Evolutionary conservation across 2,113 vertebrate species (phyloP).

Genomic region (Chiloscyllium plagiosum): DNA sequence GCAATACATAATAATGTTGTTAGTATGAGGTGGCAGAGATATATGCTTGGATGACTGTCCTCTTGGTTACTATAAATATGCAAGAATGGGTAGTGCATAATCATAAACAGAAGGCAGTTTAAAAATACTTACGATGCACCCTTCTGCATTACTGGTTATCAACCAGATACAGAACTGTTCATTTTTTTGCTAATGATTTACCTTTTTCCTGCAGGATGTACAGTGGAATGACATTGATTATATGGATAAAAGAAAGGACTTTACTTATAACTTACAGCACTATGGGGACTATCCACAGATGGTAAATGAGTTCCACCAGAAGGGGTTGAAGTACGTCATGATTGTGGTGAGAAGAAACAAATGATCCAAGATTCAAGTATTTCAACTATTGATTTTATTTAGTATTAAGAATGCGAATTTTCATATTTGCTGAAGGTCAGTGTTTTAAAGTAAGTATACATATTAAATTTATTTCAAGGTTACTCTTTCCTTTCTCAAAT

Average conservation of each 20-base stretch:
- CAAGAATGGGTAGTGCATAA: neutral
- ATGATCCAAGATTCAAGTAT: neutral
- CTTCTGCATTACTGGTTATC: neutral
- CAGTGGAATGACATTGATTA: slow-evolving; percentile 97
- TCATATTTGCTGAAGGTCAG: neutral
- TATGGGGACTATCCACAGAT: slow-evolving; percentile 74
- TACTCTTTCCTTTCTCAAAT: neutral
- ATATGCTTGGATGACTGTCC: too few relatives aligned
- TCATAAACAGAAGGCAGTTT: neutral
- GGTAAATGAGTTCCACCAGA: slow-evolving; percentile 72
- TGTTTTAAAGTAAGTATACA: neutral
- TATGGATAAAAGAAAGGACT: slow-evolving; percentile 66
- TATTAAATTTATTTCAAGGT: too few relatives aligned
- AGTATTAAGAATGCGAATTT: neutral
- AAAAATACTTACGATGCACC: slow-evolving; percentile 69
- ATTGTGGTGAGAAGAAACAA: slow-evolving; percentile 67
- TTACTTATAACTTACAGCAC: slow-evolving; percentile 72
- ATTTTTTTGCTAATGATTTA: neutral
- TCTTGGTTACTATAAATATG: neutral
- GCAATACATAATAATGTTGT: too few relatives aligned
- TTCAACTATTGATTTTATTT: neutral
- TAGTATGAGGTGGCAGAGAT: too few relatives aligned
- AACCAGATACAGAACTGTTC: neutral
- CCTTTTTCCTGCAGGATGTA: slow-evolving; percentile 72
- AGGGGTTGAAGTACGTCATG: slow-evolving; percentile 78